Evolutionary conservation across 37 sponge, comb jelly and placozoan species (phyloP).

Genomic region (Hormiphora californensis): DNA sequence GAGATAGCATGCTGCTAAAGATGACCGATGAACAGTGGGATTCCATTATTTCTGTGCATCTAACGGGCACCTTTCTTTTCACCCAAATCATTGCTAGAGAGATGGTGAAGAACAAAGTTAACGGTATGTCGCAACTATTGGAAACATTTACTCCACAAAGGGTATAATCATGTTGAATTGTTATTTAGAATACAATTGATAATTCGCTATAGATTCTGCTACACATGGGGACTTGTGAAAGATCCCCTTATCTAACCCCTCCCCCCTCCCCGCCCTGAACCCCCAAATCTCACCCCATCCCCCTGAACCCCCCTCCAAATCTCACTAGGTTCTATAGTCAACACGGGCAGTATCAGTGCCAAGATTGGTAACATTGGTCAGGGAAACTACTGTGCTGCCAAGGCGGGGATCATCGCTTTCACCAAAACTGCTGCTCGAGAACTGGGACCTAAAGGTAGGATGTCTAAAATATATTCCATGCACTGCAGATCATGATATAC

Average conservation of each 20-base stretch:
- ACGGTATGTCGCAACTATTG: neutral
- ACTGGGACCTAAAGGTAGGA: conserved; percentile 50
- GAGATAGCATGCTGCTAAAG: conserved; percentile 56
- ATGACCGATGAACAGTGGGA: conserved; percentile 65
- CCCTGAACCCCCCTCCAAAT: too few species aligned
- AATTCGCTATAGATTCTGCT: too few species aligned
- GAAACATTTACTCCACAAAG: too few species aligned
- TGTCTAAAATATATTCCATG: too few species aligned
- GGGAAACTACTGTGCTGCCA: conserved; percentile 69
- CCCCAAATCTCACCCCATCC: too few species aligned
- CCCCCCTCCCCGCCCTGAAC: too few species aligned
- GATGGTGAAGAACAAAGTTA: conserved; percentile 57
- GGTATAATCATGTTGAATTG: too few species aligned
- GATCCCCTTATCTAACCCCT: too few species aligned
- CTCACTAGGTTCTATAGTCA: conserved; percentile 67
- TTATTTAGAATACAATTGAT: too few species aligned
- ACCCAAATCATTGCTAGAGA: conserved; percentile 57
- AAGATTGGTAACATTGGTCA: conserved; percentile 72
- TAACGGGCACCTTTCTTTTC: conserved; percentile 67
- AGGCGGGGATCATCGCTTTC: conserved; percentile 64
- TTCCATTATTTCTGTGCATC: conserved; percentile 44
- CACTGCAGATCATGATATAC: too few species aligned
- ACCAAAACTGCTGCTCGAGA: conserved; percentile 65
- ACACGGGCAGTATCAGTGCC: conserved; percentile 65
- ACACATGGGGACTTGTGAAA: too few species aligned